Evolutionary conservation across 2,797 vertebrate genomes (phyloP), one percentile per base, ranked within the genome.

Genomic region (Sardinella longiceps): DNA sequence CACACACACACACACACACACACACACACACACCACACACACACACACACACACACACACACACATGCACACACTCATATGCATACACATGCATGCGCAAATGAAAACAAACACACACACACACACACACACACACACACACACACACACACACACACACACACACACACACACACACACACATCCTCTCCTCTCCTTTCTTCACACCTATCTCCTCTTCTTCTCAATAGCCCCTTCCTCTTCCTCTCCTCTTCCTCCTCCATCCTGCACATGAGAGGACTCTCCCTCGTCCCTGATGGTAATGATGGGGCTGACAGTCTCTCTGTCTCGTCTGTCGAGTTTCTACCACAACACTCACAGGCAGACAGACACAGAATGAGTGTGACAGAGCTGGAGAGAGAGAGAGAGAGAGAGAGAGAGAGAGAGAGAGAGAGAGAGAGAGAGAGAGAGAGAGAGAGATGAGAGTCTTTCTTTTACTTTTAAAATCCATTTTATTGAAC

Each of bases 111-210:
- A 58, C 6, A 58, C 56, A 58, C 51, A 56, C 51, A 5, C 5
- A 5, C 12, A 81, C 86, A 86, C 83, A 86, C 84, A 83, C 63
- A 77, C 51, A 80, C 84, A 33, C 80, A 81, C 70, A 87, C 83
- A 87, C 70, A 63, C 51, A 80, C 51, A 63, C 20, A 80, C 74
- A 77, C 85, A 84, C 53, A 70, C 80, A 81, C 11, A 48, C 60
- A 33, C 43, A 23, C 56, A 60, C 18, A n/a, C 81, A 80, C 66
- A 53, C 77, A 70, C 70, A n/a, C 43, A 28, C 23, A 28, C 58
- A 63, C 9, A n/a, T n/a, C n/a, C n/a, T n/a, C n/a, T n/a, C n/a
- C 7, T 53, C 58, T 63, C 56, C 23, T 23, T 20, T n/a, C 6
- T 20, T 58, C 25, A 30, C 25, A 66, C 11, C 56, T 60, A 20